Evolutionary conservation across 2,888 invertebrate genomes (phyloP), one percentile per base, ranked within the genome.

Genomic region (Eupithecia subfuscata): DNA sequence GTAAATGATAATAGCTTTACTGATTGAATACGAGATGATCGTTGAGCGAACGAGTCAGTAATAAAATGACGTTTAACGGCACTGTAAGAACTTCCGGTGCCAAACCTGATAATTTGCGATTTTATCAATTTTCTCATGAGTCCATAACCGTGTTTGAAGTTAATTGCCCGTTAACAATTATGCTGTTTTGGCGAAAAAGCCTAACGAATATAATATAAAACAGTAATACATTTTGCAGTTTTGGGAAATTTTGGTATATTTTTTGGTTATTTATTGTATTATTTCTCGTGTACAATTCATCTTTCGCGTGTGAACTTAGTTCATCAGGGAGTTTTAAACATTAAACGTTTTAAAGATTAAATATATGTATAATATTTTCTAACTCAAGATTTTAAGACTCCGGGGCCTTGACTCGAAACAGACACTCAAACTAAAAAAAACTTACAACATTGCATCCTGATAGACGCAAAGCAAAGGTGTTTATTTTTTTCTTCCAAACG

Each of bases 381-480:
- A 22, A 56, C 25, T 12, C 5, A 22, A 60, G 25, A 37, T 67
- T 37, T n/a, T 16, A 30, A 45, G 43, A 45, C 45, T 30, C 18
- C 45, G 18, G 60, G 8, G 14, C 68, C 43, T 43, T 65, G n/a
- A 7, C 4, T 65, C 65, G 12, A 45, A 71, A 30, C 64, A 71
- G 70, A 16, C 30, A 30, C 18, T 30, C 71, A 73, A 63, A 30
- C 34, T 37, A 71, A 72, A 70, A 34, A 77, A 70, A 75, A 43
- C 30, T 37, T 34, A 64, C 64, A 68, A 40, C 68, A 45, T 43
- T 45, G 43, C 43, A 68, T 68, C 68, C 30, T 73, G 86, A 86
- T 86, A 87, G 85, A 85, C 84, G 84, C 78, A 82, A 86, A 85
- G 82, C 84, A 91, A 94, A 93, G 93, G 94, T 92, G 92, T 89